A percentile compares a stretch with the other conserved stretches of the same genome.
These are phyloP conservation scores for Hemichromis elongatus DNA, from an alignment of 2,113 vertebrate species.

Conservation along the genomic window DNA sequence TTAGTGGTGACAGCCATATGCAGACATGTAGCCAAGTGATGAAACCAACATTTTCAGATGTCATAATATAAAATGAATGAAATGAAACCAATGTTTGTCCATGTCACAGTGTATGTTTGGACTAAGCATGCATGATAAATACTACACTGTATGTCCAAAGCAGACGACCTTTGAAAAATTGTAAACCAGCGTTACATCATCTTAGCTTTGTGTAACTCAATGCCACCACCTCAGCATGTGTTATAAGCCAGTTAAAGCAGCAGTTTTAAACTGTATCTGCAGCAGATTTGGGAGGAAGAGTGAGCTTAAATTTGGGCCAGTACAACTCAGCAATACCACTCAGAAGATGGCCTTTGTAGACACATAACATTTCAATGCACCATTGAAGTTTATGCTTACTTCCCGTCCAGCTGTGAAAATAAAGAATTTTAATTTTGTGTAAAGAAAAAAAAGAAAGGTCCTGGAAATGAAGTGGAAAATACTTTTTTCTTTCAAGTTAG, in stretches of 20 bases:
- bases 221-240: background rate
- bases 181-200: background rate
- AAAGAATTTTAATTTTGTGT: background rate
- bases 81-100: background rate
- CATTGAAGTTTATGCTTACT: background rate
- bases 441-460: background rate
- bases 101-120: background rate
- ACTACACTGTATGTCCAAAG: background rate
- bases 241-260: background rate
- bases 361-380: background rate
- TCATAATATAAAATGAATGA: background rate
- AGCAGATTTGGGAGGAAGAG: background rate
- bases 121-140: background rate
- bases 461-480: background rate
- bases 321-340: background rate
- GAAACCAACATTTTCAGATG: background rate
- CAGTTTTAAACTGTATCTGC: background rate
- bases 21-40: background rate
- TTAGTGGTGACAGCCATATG: background rate
- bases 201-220: background rate
- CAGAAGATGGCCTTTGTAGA: background rate
- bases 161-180: background rate
- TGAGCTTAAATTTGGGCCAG: background rate
- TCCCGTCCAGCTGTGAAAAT: background rate
- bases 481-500: too few relatives aligned